Percentiles rank a stretch among this genome's conserved stretches.
Evolutionary conservation across 2,888 invertebrate genomes (phyloP).

Genomic region (Napeogenes inachia): DNA sequence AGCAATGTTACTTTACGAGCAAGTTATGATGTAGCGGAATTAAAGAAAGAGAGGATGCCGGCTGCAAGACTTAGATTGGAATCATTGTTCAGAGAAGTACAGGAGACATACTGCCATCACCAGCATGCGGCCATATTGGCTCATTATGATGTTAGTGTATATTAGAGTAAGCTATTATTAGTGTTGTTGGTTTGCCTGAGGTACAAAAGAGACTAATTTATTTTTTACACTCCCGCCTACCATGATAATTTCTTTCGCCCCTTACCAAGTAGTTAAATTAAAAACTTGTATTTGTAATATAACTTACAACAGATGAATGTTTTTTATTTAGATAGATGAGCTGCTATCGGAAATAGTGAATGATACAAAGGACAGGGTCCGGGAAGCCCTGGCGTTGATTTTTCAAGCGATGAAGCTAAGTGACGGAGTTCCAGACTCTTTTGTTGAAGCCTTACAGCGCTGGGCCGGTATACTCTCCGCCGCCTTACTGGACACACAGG

Average conservation of each 20-base stretch:
- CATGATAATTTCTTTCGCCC: too few relatives aligned
- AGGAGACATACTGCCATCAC: slow-evolving; percentile 65
- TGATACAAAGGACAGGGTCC: slow-evolving; percentile 48
- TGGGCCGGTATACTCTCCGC: slow-evolving; percentile 55
- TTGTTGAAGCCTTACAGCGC: slow-evolving; percentile 54
- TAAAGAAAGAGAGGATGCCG: slow-evolving; percentile 53
- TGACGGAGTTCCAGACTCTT: slow-evolving; percentile 45
- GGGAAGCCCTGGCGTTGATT: slow-evolving; percentile 53
- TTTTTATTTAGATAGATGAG: slow-evolving; percentile 56
- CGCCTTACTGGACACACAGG: slow-evolving; percentile 48
- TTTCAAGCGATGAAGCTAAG: slow-evolving; percentile 53
- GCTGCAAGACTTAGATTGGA: slow-evolving; percentile 55
- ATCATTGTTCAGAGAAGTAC: slow-evolving; percentile 51
- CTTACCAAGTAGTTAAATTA: not conserved
- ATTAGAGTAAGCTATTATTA: not conserved
- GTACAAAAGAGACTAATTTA: too few relatives aligned
- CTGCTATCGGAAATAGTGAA: slow-evolving; percentile 51
- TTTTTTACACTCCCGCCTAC: too few relatives aligned
- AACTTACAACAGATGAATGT: too few relatives aligned
- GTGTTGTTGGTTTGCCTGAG: too few relatives aligned
- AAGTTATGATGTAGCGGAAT: slow-evolving; percentile 53
- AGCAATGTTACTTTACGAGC: slow-evolving; percentile 42
- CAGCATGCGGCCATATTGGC: slow-evolving; percentile 60
- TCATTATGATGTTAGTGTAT: slow-evolving; percentile 53
- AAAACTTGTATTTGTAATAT: not conserved